Percentiles rank a stretch among this genome's conserved stretches.
Conservation (phyloP, 1,140 invertebrate species). For the Aphis craccivora region DNA sequence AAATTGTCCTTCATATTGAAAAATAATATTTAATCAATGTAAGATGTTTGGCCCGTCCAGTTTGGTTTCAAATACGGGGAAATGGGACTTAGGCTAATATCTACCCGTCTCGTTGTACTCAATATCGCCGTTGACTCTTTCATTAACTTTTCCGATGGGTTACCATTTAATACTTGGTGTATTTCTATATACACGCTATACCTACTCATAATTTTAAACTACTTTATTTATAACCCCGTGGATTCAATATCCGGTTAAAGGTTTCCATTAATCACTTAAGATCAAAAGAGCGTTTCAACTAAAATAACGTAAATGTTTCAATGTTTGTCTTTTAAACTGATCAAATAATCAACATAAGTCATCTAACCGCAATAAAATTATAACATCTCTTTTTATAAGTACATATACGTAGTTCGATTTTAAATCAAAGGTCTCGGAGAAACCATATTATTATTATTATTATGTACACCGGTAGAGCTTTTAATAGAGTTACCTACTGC, state of each 20-base stretch:
- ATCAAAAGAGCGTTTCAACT: constrained; percentile 27
- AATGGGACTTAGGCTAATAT: background rate
- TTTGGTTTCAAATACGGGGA: background rate
- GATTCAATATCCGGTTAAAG: constrained; percentile 26
- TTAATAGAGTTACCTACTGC: constrained; percentile 19
- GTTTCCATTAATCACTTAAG: constrained; percentile 42
- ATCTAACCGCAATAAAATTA: background rate
- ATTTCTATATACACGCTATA: background rate
- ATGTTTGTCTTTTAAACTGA: constrained; percentile 40
- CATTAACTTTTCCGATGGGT: background rate
- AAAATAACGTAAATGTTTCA: background rate
- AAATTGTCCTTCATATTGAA: background rate
- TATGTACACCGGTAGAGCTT: constrained; percentile 6
- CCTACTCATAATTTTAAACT: constrained; percentile 25
- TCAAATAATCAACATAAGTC: constrained; percentile 33
- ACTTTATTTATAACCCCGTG: background rate
- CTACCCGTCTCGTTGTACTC: background rate
- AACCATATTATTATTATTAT: constrained; percentile 29
- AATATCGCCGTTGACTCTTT: background rate
- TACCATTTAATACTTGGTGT: background rate
- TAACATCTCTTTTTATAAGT: background rate
- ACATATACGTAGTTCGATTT: background rate
- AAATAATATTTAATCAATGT: background rate
- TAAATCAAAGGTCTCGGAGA: constrained; percentile 34
- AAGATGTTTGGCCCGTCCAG: background rate